Evolutionary conservation across 2,888 invertebrate species (phyloP), one percentile per base, ranked within the genome.

Genomic region (Idaea straminata): DNA sequence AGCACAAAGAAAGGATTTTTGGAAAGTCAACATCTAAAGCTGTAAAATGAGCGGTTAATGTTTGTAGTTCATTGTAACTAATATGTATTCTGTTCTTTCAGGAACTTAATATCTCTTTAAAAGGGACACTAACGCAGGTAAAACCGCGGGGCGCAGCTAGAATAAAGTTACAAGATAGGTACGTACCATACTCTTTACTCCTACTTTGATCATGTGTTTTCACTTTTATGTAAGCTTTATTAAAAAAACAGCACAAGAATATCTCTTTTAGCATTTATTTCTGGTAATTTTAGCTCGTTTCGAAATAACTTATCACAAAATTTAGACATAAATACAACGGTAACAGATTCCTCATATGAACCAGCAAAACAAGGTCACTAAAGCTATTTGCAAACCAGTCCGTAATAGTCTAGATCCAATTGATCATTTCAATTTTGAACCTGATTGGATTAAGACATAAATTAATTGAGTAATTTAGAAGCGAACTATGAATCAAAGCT

Each of bases 321-420:
- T 36, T 7, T 10, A 7, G 36, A 36, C 47, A 10, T 10, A 0
- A 25, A 10, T 7, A 47, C 13, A 47, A 47, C 47, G 47, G 47
- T 47, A 47, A 47, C 47, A 10, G 47, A 47, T 47, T 47, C 47
- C 47, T 47, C 47, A 47, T 47, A 47, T 13, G 10, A 47, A 47
- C 47, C 47, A 47, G 47, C 47, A 47, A 47, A 47, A 13, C 47
- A 47, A 47, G 47, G 47, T 47, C 47, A 47, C 47, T 47, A 47
- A 47, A 47, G 47, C 47, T 47, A 47, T 47, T 47, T 47, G 47
- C 47, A 47, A 47, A 47, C 47, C 47, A 47, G 47, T 47, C 47
- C 10, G 10, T 47, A 47, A 47, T 47, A 47, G 47, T 47, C 47
- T 47, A 47, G 47, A 47, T 47, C 47, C 47, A 47, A 47, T 47